Conservation (phyloP, 2,888 invertebrate species). For the Panorpa germanica region DNA sequence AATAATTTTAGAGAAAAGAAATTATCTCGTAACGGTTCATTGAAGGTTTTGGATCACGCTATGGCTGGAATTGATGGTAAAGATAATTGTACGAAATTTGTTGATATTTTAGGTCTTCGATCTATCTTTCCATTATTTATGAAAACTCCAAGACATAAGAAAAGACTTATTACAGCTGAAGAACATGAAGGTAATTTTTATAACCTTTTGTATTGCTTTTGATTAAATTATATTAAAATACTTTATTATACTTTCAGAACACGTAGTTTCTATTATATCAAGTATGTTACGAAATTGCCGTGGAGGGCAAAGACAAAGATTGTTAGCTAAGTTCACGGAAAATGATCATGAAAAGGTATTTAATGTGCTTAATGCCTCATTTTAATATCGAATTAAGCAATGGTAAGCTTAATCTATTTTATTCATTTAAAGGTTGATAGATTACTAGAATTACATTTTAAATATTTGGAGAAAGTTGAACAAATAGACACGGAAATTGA, state of each 20-base stretch:
- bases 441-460: conserved; percentile 88
- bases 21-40: conserved; percentile 83
- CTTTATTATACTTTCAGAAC: conserved; percentile 35
- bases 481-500: conserved; percentile 62
- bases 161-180: conserved; percentile 60
- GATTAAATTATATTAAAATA: conserved; percentile 4
- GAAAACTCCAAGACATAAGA: conserved; percentile 84
- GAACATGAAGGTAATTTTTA: conserved; percentile 60
- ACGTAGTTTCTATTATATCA: conserved; percentile 82
- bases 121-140: conserved; percentile 97
- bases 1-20: conserved; percentile 64
- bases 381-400: too few species aligned
- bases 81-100: conserved; percentile 94
- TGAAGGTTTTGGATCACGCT: conserved; percentile 96
- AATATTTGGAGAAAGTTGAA: conserved; percentile 87
- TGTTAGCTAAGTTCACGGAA: conserved; percentile 91
- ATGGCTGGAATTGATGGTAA: conserved; percentile 84
- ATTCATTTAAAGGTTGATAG: too few species aligned
- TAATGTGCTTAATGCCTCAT: too few species aligned
- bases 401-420: too few species aligned
- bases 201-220: conserved; percentile 8
- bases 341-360: conserved; percentile 97
- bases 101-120: conserved; percentile 88
- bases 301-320: conserved; percentile 73
- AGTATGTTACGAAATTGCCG: conserved; percentile 86